Evolutionary conservation across 2,797 vertebrate genomes (phyloP).

Genomic region (Xenops minutus): DNA sequence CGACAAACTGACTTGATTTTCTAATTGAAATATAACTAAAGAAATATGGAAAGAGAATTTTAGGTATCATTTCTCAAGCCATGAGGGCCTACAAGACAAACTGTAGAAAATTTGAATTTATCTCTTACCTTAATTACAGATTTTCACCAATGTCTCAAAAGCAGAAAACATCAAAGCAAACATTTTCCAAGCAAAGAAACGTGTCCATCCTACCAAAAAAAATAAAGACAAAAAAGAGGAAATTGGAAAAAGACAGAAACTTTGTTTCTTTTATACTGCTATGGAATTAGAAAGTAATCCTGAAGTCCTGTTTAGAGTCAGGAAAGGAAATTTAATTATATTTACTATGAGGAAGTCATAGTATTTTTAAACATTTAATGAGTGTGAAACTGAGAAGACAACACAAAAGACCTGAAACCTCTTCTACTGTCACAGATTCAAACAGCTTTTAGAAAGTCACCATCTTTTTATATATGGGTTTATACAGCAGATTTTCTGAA

Average conservation of each 20-base stretch:
- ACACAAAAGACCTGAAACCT: fast-evolving
- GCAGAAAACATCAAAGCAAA: neutral
- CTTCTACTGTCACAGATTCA: neutral
- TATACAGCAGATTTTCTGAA: neutral
- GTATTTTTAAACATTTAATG: neutral
- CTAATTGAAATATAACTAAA: neutral
- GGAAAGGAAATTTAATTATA: neutral
- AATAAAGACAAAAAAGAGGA: neutral
- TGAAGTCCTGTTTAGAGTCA: neutral
- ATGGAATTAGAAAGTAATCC: conserved; percentile 8
- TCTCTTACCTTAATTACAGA: conserved; percentile 67
- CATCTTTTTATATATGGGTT: neutral
- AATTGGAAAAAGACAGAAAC: neutral
- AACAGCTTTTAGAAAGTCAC: neutral
- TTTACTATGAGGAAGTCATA: neutral
- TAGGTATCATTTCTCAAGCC: neutral
- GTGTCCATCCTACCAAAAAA: conserved; percentile 12
- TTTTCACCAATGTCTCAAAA: neutral
- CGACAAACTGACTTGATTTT: neutral
- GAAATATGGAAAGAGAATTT: neutral
- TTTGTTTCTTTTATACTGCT: neutral
- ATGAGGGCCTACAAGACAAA: neutral
- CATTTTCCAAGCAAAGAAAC: neutral
- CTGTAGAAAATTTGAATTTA: neutral
- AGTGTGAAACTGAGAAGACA: neutral